A percentile compares a stretch with the other conserved stretches of the same genome.
These are phyloP conservation scores for Morphnarchus princeps DNA, from an alignment of 2,113 vertebrate species.

Conservation along the genomic window DNA sequence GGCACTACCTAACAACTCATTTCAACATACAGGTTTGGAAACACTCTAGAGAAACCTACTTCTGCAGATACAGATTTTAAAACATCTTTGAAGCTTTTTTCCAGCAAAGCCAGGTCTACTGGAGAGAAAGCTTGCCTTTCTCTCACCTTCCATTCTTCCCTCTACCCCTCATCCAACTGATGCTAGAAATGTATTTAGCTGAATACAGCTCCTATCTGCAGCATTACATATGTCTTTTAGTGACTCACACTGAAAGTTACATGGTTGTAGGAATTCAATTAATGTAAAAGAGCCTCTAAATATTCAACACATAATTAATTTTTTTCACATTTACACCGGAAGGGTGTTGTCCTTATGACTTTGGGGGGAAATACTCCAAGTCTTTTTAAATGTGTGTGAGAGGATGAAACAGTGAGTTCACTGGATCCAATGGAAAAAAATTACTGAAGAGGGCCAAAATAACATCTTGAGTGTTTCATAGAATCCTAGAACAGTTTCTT, in stretches of 20 bases:
- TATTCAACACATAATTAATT: neutral
- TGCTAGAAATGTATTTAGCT: neutral
- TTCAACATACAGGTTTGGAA: constrained; percentile 47
- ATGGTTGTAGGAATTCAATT: neutral
- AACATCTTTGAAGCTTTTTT: neutral
- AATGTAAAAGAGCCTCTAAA: neutral
- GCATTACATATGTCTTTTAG: neutral
- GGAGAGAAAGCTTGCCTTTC: neutral
- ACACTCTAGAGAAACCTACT: neutral
- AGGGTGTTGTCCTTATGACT: neutral
- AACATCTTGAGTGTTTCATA: neutral
- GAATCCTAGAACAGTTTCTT: neutral
- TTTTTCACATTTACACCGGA: neutral
- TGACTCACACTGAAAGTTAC: neutral
- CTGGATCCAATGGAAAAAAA: neutral
- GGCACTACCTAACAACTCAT: constrained; percentile 9
- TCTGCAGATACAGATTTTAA: neutral
- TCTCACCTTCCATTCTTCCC: neutral
- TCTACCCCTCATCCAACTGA: neutral
- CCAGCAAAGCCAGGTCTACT: neutral
- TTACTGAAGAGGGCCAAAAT: neutral
- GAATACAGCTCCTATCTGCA: neutral
- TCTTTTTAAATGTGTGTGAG: neutral
- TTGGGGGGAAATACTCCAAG: neutral
- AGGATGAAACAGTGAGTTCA: neutral